Percentiles rank a stretch among this genome's conserved stretches.
Evolutionary conservation across 2,113 vertebrate genomes (phyloP).

Genomic region (Anser cygnoides): DNA sequence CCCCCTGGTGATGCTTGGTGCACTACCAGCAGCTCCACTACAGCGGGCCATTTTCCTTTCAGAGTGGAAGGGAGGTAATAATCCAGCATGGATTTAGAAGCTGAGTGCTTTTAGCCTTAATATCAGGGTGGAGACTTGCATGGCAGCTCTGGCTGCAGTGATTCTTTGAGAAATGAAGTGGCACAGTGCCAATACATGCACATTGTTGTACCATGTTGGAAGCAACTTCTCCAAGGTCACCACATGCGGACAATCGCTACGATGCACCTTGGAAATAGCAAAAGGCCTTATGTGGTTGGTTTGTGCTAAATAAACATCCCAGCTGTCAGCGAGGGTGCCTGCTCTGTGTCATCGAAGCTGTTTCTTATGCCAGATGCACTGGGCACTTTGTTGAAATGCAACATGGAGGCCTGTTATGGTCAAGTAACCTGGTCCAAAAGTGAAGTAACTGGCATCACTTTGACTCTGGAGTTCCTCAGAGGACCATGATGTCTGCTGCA

Average conservation of each 20-base stretch:
- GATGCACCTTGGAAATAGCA: background rate
- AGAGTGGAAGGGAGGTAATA: background rate
- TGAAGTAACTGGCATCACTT: background rate
- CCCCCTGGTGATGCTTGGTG: background rate
- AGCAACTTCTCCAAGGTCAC: background rate
- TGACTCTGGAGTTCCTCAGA: background rate
- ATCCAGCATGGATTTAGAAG: background rate
- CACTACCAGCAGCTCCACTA: background rate
- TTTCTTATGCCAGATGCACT: background rate
- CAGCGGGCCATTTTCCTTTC: background rate
- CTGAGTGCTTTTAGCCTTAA: background rate
- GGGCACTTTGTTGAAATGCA: fast-evolving
- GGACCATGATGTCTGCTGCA: background rate
- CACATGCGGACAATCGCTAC: fast-evolving
- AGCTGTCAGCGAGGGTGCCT: background rate
- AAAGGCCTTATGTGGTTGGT: fast-evolving
- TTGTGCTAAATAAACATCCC: background rate
- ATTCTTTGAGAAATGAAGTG: background rate
- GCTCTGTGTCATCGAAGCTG: background rate
- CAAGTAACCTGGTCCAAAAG: background rate
- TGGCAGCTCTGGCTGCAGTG: background rate
- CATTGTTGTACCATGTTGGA: background rate
- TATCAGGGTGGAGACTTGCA: background rate
- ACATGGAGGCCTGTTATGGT: background rate
- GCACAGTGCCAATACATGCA: background rate